phyloP scores from a whole-genome alignment of 2,888 invertebrate species.

The Ctena decussata region DNA sequence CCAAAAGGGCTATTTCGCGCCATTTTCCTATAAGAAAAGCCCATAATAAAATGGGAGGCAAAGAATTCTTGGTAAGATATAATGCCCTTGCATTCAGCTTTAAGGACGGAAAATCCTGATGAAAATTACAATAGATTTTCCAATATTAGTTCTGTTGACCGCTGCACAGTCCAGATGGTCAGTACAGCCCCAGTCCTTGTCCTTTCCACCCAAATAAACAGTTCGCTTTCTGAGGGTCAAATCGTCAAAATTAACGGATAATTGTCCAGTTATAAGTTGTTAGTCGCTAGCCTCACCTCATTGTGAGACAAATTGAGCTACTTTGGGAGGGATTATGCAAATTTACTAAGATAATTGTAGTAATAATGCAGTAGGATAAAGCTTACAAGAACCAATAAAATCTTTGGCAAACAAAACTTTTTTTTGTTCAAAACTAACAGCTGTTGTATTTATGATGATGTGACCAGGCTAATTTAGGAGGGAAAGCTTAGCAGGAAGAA shows the following conservation, averaged over 20 bases:
- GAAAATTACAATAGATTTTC: too few relatives aligned
- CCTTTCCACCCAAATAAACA: neutral
- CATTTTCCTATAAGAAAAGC: too few relatives aligned
- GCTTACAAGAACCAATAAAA: neutral
- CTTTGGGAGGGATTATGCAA: neutral
- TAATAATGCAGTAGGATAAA: neutral
- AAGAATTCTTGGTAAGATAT: too few relatives aligned
- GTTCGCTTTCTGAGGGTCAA: neutral
- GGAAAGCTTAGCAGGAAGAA: neutral
- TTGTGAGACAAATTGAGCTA: neutral
- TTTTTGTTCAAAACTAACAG: neutral
- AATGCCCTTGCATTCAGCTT: too few relatives aligned
- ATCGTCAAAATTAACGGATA: neutral
- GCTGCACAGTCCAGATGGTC: neutral
- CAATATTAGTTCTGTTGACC: neutral
- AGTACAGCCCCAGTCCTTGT: neutral
- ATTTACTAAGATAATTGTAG: neutral
- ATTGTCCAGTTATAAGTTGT: neutral
- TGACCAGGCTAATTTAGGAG: neutral
- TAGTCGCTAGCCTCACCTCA: neutral
- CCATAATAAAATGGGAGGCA: too few relatives aligned
- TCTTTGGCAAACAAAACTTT: neutral
- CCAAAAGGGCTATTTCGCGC: too few relatives aligned
- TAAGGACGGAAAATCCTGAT: too few relatives aligned
- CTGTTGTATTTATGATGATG: neutral